These are phyloP conservation scores for Mechanitis mazaeus DNA, from an alignment of 2,888 invertebrate genomes.

Conservation along the genomic window DNA sequence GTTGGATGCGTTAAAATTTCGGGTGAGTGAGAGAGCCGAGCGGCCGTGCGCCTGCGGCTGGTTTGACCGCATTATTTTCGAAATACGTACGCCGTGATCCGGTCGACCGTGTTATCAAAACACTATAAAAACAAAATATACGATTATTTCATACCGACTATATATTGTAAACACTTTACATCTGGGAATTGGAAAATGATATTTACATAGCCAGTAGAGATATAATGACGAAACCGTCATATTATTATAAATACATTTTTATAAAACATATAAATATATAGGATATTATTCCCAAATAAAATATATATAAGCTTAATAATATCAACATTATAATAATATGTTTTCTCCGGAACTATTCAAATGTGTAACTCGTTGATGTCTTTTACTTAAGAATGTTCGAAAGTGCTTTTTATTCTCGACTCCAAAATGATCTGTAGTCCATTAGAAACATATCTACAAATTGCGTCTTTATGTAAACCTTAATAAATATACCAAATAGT, in stretches of 20 bases:
- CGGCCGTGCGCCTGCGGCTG: slow-evolving; percentile 67
- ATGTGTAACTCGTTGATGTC: slow-evolving; percentile 68
- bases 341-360: slow-evolving; percentile 10
- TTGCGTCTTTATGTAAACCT: not conserved
- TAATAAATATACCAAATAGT: not conserved
- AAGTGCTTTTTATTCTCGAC: slow-evolving; percentile 42
- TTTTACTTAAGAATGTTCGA: slow-evolving; percentile 69
- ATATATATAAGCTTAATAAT: not conserved
- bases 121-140: slow-evolving; percentile 50
- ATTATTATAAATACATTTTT: not conserved
- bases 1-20: slow-evolving; percentile 75
- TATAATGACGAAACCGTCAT: slow-evolving; percentile 11
- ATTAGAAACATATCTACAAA: slow-evolving; percentile 16
- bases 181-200: not conserved
- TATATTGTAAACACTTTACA: slow-evolving; percentile 19
- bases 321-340: not conserved
- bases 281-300: not conserved
- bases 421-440: slow-evolving; percentile 25
- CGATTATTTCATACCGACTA: slow-evolving; percentile 18
- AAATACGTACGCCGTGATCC: slow-evolving; percentile 73
- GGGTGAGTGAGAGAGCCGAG: slow-evolving; percentile 75
- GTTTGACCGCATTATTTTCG: slow-evolving; percentile 77
- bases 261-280: too few relatives aligned
- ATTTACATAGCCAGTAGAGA: not conserved
- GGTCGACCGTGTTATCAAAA: slow-evolving; percentile 72